Evolutionary conservation across 2,113 vertebrate genomes (phyloP).

Genomic region (Lates calcarifer): DNA sequence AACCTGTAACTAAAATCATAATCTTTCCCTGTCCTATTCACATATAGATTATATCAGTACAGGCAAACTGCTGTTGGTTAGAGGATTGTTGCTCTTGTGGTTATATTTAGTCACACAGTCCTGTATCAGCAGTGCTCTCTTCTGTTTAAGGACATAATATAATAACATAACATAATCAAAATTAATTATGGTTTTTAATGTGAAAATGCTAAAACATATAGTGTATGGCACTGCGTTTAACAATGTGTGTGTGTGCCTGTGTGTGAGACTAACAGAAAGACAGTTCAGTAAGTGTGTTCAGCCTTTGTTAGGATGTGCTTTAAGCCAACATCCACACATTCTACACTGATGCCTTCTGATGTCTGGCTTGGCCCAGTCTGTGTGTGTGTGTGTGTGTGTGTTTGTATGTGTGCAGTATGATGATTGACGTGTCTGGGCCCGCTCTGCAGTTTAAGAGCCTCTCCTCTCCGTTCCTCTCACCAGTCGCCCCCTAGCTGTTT

Average conservation of each 20-base stretch:
- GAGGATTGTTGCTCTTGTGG: no score
- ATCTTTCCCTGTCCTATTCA: no score
- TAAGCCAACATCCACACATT: slow-evolving; percentile 9
- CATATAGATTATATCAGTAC: no score
- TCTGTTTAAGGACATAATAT: no score
- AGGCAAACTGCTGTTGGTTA: no score
- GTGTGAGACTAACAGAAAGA: not conserved
- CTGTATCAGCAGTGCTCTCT: no score
- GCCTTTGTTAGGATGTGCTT: not conserved
- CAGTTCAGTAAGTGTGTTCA: not conserved
- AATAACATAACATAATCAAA: no score
- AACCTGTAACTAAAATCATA: no score
- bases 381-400: slow-evolving; percentile 7
- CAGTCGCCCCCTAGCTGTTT: slow-evolving; percentile 25
- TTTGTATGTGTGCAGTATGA: not conserved
- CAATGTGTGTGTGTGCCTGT: not conserved
- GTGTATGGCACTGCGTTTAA: no score
- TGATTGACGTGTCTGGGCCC: slow-evolving; percentile 22
- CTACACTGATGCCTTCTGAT: slow-evolving; percentile 16
- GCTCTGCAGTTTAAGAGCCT: not conserved
- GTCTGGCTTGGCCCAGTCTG: not conserved
- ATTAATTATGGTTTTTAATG: no score
- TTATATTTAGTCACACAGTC: no score
- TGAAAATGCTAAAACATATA: no score
- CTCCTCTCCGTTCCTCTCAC: not conserved